A percentile compares a stretch with the other conserved stretches of the same genome.
Conservation (phyloP, 2,797 vertebrate species). For the Scyliorhinus canicula region DNA sequence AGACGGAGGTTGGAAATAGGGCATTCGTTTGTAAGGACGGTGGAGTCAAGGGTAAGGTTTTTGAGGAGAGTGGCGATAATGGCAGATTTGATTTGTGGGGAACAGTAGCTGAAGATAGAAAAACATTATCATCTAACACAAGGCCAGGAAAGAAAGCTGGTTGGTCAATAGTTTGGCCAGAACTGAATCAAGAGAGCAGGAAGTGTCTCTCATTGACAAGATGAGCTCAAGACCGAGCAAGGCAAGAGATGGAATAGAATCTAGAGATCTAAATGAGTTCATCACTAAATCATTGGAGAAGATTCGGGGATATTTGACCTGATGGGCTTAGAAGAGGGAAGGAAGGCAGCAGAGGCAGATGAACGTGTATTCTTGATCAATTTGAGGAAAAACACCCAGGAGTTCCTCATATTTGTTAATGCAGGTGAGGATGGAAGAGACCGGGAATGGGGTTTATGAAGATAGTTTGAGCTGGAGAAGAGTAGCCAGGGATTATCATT, state of each 20-base stretch:
- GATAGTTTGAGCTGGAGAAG: background rate
- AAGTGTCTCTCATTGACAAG: too few species aligned
- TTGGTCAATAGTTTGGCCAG: background rate
- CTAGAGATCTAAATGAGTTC: background rate
- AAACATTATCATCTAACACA: background rate
- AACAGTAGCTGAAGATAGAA: background rate
- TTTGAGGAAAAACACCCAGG: background rate
- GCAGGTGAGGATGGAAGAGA: background rate
- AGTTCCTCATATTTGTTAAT: background rate
- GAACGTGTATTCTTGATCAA: background rate
- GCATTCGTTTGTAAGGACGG: background rate
- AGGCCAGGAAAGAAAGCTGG: background rate
- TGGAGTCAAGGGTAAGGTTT: background rate
- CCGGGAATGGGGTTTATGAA: background rate
- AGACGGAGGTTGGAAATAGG: background rate
- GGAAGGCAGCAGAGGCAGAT: background rate
- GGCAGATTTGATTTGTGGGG: background rate
- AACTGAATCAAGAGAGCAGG: background rate
- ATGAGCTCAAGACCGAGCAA: background rate
- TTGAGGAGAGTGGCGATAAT: too few species aligned
- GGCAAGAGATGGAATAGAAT: background rate
- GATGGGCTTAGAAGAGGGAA: background rate
- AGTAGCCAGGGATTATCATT: background rate
- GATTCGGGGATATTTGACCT: background rate
- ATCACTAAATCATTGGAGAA: background rate